These are phyloP conservation scores for Microcebus tavaratra DNA, from an alignment of 2,113 vertebrate genomes.

Conservation along the genomic window DNA sequence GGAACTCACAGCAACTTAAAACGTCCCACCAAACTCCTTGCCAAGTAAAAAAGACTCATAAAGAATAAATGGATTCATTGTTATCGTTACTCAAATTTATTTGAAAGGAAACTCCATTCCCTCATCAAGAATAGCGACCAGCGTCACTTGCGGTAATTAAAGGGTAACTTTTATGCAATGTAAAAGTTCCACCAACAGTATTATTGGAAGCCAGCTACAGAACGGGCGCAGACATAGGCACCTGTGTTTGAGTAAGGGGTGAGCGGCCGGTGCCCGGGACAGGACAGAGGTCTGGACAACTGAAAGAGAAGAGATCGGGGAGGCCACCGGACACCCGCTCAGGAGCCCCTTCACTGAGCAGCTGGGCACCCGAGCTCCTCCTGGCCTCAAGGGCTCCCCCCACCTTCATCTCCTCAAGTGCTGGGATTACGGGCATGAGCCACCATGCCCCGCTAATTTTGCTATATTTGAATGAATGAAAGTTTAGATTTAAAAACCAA, in stretches of 20 bases:
- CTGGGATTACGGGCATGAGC: too few species aligned
- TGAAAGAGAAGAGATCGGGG: neutral
- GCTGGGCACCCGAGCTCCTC: neutral
- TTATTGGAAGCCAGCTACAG: too few species aligned
- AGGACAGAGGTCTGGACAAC: neutral
- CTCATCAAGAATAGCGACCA: neutral
- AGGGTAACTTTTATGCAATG: neutral
- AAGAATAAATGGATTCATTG: neutral
- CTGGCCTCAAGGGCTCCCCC: too few species aligned
- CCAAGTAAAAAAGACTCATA: too few species aligned
- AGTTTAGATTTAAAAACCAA: neutral
- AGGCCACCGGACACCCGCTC: too few species aligned
- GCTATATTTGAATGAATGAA: neutral
- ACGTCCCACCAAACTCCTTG: fast-evolving
- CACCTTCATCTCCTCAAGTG: too few species aligned
- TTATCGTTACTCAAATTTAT: neutral
- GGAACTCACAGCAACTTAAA: neutral
- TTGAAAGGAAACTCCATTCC: neutral
- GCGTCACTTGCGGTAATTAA: neutral
- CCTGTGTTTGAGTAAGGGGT: neutral
- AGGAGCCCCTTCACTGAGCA: fast-evolving
- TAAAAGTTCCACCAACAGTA: neutral
- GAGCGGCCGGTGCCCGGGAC: fast-evolving
- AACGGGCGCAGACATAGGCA: neutral
- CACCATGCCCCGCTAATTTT: too few species aligned